These are phyloP conservation scores for Aphyosemion australe DNA, from an alignment of 2,113 vertebrate species.

Conservation along the genomic window DNA sequence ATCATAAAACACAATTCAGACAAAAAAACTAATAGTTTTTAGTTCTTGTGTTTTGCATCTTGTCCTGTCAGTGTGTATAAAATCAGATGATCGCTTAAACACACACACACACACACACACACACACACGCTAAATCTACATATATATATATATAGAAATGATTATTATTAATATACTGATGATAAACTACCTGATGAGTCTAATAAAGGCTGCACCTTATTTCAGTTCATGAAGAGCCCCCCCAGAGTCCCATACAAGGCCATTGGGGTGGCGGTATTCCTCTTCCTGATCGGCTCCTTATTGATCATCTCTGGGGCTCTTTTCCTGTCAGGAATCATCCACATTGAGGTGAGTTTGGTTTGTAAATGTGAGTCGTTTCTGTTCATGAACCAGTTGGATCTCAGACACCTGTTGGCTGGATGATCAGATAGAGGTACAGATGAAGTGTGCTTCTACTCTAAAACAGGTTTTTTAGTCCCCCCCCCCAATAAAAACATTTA, in stretches of 20 bases:
- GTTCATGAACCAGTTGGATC: background rate
- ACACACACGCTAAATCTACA: background rate
- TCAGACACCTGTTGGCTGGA: background rate
- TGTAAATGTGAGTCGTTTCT: background rate
- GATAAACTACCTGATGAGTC: background rate
- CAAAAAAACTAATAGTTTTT: too few species aligned
- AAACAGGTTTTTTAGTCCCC: background rate
- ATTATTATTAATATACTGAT: background rate
- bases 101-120: too few species aligned
- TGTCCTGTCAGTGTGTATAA: too few species aligned
- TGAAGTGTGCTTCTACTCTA: background rate
- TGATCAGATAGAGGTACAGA: background rate
- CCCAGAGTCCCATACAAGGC: slow-evolving; percentile 96
- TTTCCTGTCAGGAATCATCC: slow-evolving; percentile 88
- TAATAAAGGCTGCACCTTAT: background rate
- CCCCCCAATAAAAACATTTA: slow-evolving; percentile 1
- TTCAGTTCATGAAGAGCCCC: slow-evolving; percentile 93
- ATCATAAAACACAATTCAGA: too few species aligned
- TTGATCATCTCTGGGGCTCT: slow-evolving; percentile 91
- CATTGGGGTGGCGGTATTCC: slow-evolving; percentile 88
- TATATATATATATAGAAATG: too few species aligned
- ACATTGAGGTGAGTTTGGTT: slow-evolving; percentile 84
- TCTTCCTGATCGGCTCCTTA: slow-evolving; percentile 91
- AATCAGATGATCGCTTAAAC: too few species aligned
- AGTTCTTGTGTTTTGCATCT: too few species aligned